phyloP scores from a whole-genome alignment of 2,113 vertebrate species.

The Urocitellus parryii region DNA sequence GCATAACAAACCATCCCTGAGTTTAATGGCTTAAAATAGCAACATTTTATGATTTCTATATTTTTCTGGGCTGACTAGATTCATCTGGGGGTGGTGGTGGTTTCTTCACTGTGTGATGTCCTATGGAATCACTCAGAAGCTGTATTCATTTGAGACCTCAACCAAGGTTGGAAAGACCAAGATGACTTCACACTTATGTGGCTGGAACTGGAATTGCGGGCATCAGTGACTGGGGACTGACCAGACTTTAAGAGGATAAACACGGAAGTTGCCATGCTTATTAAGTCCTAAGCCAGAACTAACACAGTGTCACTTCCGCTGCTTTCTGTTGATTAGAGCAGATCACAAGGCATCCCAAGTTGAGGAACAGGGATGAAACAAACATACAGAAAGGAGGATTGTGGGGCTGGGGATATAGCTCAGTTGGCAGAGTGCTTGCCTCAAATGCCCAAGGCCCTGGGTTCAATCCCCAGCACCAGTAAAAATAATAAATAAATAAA shows the following conservation, averaged over 20 bases:
- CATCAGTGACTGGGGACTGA: not conserved
- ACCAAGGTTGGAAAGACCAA: not conserved
- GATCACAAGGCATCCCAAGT: not conserved
- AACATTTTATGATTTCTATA: not conserved
- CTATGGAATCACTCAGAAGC: not conserved
- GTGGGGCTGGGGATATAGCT: too few species aligned
- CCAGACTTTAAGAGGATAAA: not conserved
- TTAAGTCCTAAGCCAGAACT: not conserved
- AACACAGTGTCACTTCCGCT: not conserved
- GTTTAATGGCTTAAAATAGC: constrained; percentile 16
- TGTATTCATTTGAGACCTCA: not conserved
- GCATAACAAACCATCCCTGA: not conserved
- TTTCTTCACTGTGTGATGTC: not conserved
- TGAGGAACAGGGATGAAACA: not conserved
- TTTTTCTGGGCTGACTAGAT: not conserved
- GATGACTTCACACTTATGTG: not conserved
- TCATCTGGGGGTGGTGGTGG: not conserved
- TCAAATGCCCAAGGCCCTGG: too few species aligned
- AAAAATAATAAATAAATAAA: too few species aligned
- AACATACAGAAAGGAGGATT: not conserved
- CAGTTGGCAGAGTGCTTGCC: too few species aligned
- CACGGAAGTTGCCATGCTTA: not conserved
- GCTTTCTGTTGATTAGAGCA: not conserved
- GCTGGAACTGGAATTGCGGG: not conserved
- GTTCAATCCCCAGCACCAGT: too few species aligned